phyloP scores from a whole-genome alignment of 2,797 vertebrate genomes.

The Anguilla pacifica region DNA sequence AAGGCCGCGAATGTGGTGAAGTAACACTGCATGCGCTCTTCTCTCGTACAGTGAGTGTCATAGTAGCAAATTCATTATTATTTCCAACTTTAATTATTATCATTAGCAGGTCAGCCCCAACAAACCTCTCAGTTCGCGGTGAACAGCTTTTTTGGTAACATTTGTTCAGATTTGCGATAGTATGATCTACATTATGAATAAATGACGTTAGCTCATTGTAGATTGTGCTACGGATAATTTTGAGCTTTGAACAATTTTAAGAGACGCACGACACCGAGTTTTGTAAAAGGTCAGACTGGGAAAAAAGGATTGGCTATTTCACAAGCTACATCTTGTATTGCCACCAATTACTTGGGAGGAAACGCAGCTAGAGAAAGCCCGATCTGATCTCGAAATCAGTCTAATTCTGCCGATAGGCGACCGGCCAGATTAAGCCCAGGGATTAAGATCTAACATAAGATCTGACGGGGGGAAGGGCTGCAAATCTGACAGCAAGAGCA shows the following conservation, averaged over 20 bases:
- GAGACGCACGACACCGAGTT: neutral
- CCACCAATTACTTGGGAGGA: neutral
- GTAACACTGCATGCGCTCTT: neutral
- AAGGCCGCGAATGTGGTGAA: neutral
- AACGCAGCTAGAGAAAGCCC: neutral
- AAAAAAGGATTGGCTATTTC: neutral
- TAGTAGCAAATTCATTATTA: neutral
- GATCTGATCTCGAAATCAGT: conserved; percentile 52
- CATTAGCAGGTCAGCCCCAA: neutral
- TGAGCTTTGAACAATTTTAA: neutral
- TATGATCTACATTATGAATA: conserved; percentile 8
- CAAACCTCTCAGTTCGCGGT: neutral
- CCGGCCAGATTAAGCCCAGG: conserved; percentile 66
- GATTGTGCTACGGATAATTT: neutral
- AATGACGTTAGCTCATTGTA: neutral
- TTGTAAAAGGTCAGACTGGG: neutral
- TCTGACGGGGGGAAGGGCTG: conserved; percentile 37
- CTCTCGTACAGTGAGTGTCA: neutral
- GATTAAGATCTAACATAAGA: conserved; percentile 73
- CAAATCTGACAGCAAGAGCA: neutral
- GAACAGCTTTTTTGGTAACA: neutral
- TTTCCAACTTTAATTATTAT: neutral
- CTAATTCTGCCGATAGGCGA: conserved; percentile 66
- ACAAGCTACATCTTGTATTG: neutral
- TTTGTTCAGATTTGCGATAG: neutral